Conservation (phyloP, 2,797 vertebrate genomes). For the Petrocephalus schoutedeni region DNA sequence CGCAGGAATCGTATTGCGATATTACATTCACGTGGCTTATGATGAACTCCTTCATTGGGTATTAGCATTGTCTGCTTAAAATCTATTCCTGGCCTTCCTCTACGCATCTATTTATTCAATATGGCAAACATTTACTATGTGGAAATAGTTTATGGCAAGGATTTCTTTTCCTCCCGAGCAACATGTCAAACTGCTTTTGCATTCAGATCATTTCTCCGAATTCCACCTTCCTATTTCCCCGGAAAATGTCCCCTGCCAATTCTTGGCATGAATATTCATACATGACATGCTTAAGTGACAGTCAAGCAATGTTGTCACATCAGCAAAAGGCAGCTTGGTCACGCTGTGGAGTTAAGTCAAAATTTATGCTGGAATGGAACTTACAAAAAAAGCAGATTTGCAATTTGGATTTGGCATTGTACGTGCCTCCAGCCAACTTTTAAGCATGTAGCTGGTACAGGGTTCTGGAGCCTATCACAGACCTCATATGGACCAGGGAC, state of each 20-base stretch:
- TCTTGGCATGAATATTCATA: slow-evolving; percentile 8
- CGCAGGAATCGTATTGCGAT: background rate
- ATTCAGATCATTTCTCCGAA: background rate
- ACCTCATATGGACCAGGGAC: background rate
- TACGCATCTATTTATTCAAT: background rate
- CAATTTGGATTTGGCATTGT: background rate
- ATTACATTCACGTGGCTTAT: background rate
- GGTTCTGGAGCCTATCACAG: background rate
- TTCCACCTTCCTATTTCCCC: background rate
- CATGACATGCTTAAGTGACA: background rate
- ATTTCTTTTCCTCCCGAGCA: background rate
- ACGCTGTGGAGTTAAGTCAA: background rate
- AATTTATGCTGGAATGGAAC: background rate
- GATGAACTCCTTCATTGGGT: background rate
- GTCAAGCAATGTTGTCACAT: background rate
- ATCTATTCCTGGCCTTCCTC: background rate
- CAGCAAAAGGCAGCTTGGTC: background rate
- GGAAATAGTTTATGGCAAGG: background rate
- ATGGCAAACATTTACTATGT: slow-evolving; percentile 1
- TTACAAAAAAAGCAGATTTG: background rate
- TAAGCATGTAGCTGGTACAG: background rate
- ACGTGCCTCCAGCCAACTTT: background rate
- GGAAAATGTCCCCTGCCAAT: background rate
- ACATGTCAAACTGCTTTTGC: background rate
- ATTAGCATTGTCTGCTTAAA: background rate